A percentile compares a stretch with the other conserved stretches of the same genome.
Conservation (phyloP, 2,113 vertebrate species). For the Rhinolophus sinicus region DNA sequence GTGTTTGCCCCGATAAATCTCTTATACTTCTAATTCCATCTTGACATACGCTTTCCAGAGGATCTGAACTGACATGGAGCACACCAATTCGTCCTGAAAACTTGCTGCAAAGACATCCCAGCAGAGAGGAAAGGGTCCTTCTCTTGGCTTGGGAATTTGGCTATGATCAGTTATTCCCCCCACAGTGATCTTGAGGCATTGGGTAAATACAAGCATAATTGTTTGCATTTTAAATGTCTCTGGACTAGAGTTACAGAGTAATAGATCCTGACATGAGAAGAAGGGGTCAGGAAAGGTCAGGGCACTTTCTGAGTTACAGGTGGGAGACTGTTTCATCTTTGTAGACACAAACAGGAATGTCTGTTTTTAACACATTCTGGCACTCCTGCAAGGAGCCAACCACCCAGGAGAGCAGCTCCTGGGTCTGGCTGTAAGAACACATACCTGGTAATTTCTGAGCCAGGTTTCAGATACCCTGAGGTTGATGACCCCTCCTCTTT, state of each 20-base stretch:
- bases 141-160: neutral
- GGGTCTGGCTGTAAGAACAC: neutral
- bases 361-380: neutral
- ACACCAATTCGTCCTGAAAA: neutral
- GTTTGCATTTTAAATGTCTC: neutral
- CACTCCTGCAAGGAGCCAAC: neutral
- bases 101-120: neutral
- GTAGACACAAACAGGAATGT: neutral
- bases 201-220: neutral
- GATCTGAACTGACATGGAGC: neutral
- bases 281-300: neutral
- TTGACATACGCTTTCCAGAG: neutral
- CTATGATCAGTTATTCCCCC: neutral
- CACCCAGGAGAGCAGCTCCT: neutral
- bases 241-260: neutral
- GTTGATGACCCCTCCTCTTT: slow-evolving; percentile 92
- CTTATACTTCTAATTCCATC: neutral
- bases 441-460: slow-evolving; percentile 97
- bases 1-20: neutral
- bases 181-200: neutral
- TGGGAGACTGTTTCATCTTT: neutral
- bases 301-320: neutral
- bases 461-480: slow-evolving; percentile 95
- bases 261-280: neutral
- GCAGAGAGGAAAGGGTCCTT: neutral